phyloP scores from a whole-genome alignment of 2,888 invertebrate genomes.

The Augiades crinisus region DNA sequence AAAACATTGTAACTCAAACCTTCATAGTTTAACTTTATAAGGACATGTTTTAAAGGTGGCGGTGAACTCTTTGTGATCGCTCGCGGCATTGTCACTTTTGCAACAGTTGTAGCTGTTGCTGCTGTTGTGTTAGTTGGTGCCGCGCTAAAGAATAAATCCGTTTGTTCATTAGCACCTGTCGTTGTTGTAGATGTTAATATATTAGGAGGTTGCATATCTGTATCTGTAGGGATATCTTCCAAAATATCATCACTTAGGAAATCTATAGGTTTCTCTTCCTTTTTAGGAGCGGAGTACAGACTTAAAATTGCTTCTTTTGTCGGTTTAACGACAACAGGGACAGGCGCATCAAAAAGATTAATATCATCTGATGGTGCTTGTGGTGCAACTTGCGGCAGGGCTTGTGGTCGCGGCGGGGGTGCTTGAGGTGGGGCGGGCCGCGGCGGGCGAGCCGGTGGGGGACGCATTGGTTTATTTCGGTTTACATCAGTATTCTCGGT shows the following conservation, averaged over 20 bases:
- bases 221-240: conserved; percentile 50
- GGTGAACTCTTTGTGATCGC: no score
- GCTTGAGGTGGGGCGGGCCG: conserved; percentile 71
- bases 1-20: no score
- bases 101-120: no score
- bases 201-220: conserved; percentile 37
- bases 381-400: conserved; percentile 45
- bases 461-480: conserved; percentile 57
- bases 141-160: conserved; percentile 34
- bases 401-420: conserved; percentile 71
- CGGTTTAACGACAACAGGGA: conserved; percentile 71
- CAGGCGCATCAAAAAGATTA: conserved; percentile 82
- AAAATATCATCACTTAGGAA: conserved; percentile 81
- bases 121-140: conserved; percentile 23
- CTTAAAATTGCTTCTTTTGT: conserved; percentile 83
- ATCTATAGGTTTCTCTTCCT: conserved; percentile 74
- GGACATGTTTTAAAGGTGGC: no score
- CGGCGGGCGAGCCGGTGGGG: conserved; percentile 61
- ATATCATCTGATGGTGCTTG: conserved; percentile 57
- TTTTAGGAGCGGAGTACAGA: conserved; percentile 73
- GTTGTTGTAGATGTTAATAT: conserved; percentile 45
- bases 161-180: conserved; percentile 29
- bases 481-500: conserved; percentile 60
- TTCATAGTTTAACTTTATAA: no score
- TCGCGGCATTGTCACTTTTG: no score